Percentiles rank a stretch among this genome's conserved stretches.
phyloP scores from a whole-genome alignment of 2,888 invertebrate species.

The Crioceris asparagi region DNA sequence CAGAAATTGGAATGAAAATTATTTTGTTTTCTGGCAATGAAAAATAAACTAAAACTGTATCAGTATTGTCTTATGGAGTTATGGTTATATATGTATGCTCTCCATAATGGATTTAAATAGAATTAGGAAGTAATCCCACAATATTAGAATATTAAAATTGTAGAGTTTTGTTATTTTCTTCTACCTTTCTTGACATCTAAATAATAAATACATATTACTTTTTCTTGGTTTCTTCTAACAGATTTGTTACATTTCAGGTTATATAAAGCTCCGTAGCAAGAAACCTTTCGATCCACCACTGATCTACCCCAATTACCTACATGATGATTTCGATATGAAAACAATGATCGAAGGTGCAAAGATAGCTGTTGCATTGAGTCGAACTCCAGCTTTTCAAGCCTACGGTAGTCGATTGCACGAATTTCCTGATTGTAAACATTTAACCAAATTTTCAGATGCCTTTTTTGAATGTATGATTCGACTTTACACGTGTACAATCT shows the following conservation, averaged over 20 bases:
- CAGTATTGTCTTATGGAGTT: no score
- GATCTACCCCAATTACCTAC: conserved; percentile 86
- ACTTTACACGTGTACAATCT: conserved; percentile 72
- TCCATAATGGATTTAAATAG: no score
- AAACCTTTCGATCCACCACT: conserved; percentile 83
- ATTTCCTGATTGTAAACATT: conserved; percentile 66
- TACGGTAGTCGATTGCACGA: conserved; percentile 62
- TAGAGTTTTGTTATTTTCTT: no score
- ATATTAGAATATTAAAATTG: no score
- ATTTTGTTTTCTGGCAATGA: no score
- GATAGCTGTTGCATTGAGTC: conserved; percentile 68
- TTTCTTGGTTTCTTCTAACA: no score
- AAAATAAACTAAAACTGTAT: no score
- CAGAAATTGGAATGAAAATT: no score
- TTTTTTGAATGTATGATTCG: conserved; percentile 85
- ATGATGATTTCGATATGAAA: conserved; percentile 67
- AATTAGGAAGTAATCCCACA: no score
- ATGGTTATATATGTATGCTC: no score
- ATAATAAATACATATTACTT: neutral
- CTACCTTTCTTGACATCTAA: no score
- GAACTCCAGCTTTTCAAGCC: conserved; percentile 63
- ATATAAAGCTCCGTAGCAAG: conserved; percentile 64
- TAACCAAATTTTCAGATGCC: conserved; percentile 55
- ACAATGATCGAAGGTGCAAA: conserved; percentile 78
- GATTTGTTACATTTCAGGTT: no score